Conservation (phyloP, 1,140 invertebrate species). For the Hycleus cichorii region DNA sequence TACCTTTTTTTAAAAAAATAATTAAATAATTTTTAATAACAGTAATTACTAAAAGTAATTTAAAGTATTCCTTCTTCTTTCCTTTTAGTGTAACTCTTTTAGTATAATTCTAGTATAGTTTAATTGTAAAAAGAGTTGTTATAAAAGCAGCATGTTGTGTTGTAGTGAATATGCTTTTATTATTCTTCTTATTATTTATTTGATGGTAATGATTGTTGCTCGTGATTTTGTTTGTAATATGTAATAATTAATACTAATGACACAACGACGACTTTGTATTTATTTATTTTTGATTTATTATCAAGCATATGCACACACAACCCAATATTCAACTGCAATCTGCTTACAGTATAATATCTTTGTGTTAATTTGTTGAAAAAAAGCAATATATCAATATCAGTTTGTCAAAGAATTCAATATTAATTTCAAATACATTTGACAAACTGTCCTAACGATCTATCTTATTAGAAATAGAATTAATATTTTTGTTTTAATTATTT, state of each 20-base stretch:
- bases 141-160: conserved; percentile 1
- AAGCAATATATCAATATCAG: no score
- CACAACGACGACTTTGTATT: no score
- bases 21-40: background rate
- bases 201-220: no score
- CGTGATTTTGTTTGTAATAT: no score
- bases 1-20: background rate
- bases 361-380: no score
- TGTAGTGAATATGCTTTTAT: conserved; percentile 2
- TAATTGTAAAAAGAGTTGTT: background rate
- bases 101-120: background rate
- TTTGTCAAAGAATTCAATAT: no score
- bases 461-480: background rate
- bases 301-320: no score
- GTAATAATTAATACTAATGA: no score
- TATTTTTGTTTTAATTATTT: conserved; percentile 9
- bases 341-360: no score
- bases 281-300: no score
- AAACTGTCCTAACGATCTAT: background rate
- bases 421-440: background rate
- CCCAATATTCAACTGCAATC: no score
- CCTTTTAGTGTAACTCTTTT: background rate
- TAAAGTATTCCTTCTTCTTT: conserved; percentile 2
- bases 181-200: background rate
- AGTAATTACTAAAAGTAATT: background rate